Evolutionary conservation across 1,140 invertebrate species (phyloP), one percentile per base, ranked within the genome.

Genomic region (Psilanteris sp.): DNA sequence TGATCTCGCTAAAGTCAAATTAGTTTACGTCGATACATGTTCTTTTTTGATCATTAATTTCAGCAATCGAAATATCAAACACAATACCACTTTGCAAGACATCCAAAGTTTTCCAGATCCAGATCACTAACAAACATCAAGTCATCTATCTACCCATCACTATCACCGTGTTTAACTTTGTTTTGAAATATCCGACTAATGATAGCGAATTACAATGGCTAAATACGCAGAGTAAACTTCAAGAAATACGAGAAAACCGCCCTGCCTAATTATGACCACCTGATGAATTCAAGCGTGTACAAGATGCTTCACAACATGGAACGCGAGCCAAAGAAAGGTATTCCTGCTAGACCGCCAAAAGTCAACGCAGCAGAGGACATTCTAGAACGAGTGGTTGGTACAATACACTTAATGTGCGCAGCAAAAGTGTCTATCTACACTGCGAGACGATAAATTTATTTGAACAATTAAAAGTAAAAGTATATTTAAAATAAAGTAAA

Each of bases 221-320:
- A 50, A 67, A 54, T 50, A 62, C 55, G 26, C 85, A 94, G 93
- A 83, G 92, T 94, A 18, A 94, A 94, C 87, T 94, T 94, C 79
- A 91, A 93, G 89, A 94, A 94, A 86, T 94, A 92, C 87, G 91
- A 93, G 81, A 93, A 93, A 81, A 86, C 81, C 26, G 78, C 82
- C 55, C 79, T 88, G 62, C 93, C 93, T 11, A 91, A 91, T 78
- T 90, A 93, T 77, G 91, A 92, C 68, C 92, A 94, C 82, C 86
- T 94, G 68, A 91, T 93, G 87, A 88, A 91, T 77, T 94, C 93
- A 52, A 92, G 93, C 80, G 93, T 93, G 24, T 94, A 92, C 83
- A 92, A 92, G 82, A 88, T 93, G 81, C 90, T 94, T 76, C 93
- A 94, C 87, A 91, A 93, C 77, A 90, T 93, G 90, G 92, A 93